A percentile compares a stretch with the other conserved stretches of the same genome.
Conservation (phyloP, 2,888 invertebrate genomes). For the Dynastes maya region DNA sequence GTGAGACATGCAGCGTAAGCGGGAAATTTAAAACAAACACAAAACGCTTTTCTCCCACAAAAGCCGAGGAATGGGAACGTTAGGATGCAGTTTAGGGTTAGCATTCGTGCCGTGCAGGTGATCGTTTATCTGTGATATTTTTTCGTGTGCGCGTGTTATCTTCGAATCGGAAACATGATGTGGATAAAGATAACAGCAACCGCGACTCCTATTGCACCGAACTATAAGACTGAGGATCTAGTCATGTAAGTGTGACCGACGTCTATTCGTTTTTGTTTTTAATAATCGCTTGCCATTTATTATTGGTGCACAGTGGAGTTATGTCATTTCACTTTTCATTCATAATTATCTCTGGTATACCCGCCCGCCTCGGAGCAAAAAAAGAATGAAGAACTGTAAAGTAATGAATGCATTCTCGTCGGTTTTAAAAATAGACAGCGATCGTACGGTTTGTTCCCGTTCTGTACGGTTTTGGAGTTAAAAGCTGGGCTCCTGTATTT, state of each 20-base stretch:
- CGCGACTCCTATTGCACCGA: neutral
- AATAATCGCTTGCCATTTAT: constrained; percentile 20
- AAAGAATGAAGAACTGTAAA: constrained; percentile 3
- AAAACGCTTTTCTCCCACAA: constrained; percentile 11
- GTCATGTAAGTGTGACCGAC: constrained; percentile 18
- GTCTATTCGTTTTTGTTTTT: constrained; percentile 11
- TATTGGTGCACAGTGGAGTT: constrained; percentile 1
- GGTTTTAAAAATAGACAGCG: constrained; percentile 34
- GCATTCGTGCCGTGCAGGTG: constrained; percentile 14
- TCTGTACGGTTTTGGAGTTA: constrained; percentile 35
- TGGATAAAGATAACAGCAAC: neutral
- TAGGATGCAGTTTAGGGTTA: neutral
- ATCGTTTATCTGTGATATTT: constrained; percentile 25
- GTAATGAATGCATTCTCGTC: constrained; percentile 32
- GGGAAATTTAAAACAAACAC: constrained; percentile 41
- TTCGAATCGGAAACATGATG: constrained; percentile 9
- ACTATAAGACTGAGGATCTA: constrained; percentile 21
- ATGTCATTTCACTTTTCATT: constrained; percentile 46
- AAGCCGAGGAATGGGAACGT: neutral
- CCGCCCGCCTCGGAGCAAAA: neutral
- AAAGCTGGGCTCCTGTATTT: constrained; percentile 29
- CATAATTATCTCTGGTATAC: constrained; percentile 22
- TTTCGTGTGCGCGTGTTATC: neutral
- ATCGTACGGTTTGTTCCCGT: constrained; percentile 22
- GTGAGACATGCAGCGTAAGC: constrained; percentile 8